These are phyloP conservation scores for Kuschelorhynchus macadamiae DNA, from an alignment of 2,888 invertebrate genomes.

Conservation along the genomic window DNA sequence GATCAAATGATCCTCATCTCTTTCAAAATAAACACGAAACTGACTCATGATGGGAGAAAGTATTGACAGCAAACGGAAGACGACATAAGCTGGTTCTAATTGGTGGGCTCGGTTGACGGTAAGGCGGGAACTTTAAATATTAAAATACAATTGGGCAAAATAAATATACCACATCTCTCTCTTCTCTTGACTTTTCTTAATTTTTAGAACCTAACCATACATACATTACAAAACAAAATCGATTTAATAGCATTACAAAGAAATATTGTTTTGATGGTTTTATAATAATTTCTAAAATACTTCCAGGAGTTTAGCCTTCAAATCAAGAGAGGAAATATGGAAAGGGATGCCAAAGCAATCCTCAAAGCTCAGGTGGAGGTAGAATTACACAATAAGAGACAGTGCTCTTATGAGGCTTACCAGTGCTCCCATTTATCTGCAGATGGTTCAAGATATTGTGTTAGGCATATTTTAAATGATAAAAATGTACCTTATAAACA, in stretches of 20 bases:
- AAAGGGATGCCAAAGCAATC: conserved; percentile 17
- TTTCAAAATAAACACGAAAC: conserved; percentile 51
- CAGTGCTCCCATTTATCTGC: conserved; percentile 79
- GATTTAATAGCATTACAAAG: too few relatives aligned
- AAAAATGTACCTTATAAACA: conserved; percentile 86
- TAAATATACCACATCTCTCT: too few relatives aligned
- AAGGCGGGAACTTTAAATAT: conserved; percentile 25
- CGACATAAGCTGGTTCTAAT: conserved; percentile 12
- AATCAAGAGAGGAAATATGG: conserved; percentile 20
- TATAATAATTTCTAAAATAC: too few relatives aligned
- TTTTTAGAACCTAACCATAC: too few relatives aligned
- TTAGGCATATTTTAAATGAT: conserved; percentile 88
- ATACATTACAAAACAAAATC: too few relatives aligned
- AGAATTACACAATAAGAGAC: conserved; percentile 75
- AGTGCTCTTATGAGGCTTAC: conserved; percentile 76
- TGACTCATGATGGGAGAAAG: conserved; percentile 44
- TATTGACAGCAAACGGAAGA: conserved; percentile 38
- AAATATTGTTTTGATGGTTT: too few relatives aligned
- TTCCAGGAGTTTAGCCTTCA: too few relatives aligned
- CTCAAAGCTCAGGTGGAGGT: conserved; percentile 72
- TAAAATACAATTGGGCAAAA: conserved; percentile 16
- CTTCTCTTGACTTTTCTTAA: too few relatives aligned
- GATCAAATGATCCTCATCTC: conserved; percentile 18
- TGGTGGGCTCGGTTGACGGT: conserved; percentile 26
- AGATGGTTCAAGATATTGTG: conserved; percentile 83